Evolutionary conservation across 2,888 invertebrate genomes (phyloP).

Genomic region (Tipula unca): DNA sequence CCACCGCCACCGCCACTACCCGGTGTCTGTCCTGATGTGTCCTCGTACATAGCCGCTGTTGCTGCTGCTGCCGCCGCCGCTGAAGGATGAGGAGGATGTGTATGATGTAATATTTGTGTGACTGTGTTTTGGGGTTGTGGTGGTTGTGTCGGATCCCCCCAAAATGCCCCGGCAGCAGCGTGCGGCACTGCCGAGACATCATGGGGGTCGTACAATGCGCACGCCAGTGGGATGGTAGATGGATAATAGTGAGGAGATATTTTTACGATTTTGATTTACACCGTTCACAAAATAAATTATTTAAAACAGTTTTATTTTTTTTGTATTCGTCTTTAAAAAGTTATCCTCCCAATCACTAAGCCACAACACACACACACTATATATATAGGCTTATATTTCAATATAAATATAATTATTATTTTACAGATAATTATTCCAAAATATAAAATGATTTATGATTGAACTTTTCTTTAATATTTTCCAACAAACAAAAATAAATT

Average conservation of each 20-base stretch:
- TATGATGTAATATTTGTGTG: constrained; percentile 47
- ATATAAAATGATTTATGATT: constrained; percentile 15
- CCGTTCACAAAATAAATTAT: constrained; percentile 25
- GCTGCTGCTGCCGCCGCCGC: constrained; percentile 46
- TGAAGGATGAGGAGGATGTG: constrained; percentile 48
- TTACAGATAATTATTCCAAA: background rate
- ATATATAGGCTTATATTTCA: background rate
- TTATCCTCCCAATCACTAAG: background rate
- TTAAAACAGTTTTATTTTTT: constrained; percentile 17
- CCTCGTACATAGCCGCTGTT: constrained; percentile 48
- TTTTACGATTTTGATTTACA: constrained; percentile 35
- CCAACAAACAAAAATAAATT: background rate
- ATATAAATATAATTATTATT: background rate
- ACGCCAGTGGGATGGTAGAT: constrained; percentile 46
- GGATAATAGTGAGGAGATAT: constrained; percentile 44
- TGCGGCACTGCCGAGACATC: constrained; percentile 47
- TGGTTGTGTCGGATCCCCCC: constrained; percentile 48
- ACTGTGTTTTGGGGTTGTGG: constrained; percentile 45
- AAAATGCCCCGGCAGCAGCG: constrained; percentile 46
- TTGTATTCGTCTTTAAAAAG: background rate
- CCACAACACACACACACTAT: background rate
- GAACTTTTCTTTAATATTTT: background rate
- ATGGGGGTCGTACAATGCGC: constrained; percentile 46
- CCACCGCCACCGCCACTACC: constrained; percentile 24
- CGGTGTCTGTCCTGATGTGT: constrained; percentile 35